Percentiles rank a stretch among this genome's conserved stretches.
Conservation (phyloP, 2,888 invertebrate genomes). For the Noctua pronuba region DNA sequence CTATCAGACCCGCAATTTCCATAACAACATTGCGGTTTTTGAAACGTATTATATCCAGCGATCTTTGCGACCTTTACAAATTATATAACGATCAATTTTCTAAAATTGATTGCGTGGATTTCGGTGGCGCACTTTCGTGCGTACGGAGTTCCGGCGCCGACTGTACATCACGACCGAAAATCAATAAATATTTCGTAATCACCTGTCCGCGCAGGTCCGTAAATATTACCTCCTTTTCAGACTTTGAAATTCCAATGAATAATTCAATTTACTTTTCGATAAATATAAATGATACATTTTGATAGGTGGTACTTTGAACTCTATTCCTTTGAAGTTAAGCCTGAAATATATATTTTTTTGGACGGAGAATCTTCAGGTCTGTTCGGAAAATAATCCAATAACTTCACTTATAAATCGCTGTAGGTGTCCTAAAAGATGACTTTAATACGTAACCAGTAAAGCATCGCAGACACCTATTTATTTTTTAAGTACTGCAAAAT, state of each 20-base stretch:
- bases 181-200: slow-evolving; percentile 63
- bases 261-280: slow-evolving; percentile 63
- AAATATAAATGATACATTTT: slow-evolving; percentile 38
- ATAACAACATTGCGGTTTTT: slow-evolving; percentile 65
- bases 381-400: slow-evolving; percentile 39
- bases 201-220: slow-evolving; percentile 49
- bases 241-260: slow-evolving; percentile 59
- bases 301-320: slow-evolving; percentile 29
- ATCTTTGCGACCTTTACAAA: slow-evolving; percentile 59
- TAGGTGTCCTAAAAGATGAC: slow-evolving; percentile 40
- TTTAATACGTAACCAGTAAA: slow-evolving; percentile 12
- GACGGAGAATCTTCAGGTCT: neutral
- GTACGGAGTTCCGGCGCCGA: slow-evolving; percentile 7
- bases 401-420: slow-evolving; percentile 38
- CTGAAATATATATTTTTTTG: slow-evolving; percentile 2
- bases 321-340: slow-evolving; percentile 11
- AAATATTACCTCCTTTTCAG: slow-evolving; percentile 51
- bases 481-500: slow-evolving; percentile 27
- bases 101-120: slow-evolving; percentile 63
- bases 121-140: slow-evolving; percentile 40
- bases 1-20: slow-evolving; percentile 60
- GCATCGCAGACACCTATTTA: slow-evolving; percentile 5
- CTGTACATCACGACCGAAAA: slow-evolving; percentile 42
- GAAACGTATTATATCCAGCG: slow-evolving; percentile 52
- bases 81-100: slow-evolving; percentile 58